A percentile compares a stretch with the other conserved stretches of the same genome.
phyloP scores from a whole-genome alignment of 2,113 vertebrate species.

The Trogon surrucura region DNA sequence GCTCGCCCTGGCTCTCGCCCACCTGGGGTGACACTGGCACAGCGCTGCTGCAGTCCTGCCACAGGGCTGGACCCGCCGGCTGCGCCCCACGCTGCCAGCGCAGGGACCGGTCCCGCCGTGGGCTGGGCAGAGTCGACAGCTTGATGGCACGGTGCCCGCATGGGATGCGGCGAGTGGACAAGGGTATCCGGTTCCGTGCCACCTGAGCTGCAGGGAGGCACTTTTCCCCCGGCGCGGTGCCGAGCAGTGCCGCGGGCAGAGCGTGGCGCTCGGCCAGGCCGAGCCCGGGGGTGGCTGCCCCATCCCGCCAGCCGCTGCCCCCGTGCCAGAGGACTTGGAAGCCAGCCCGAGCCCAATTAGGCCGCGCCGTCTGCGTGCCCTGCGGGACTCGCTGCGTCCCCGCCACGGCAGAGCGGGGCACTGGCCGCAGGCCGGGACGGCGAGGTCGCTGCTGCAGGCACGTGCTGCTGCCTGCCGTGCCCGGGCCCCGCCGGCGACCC shows the following conservation, averaged over 20 bases:
- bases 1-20: fast-evolving
- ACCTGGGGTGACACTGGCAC: fast-evolving
- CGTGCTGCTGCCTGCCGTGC: constrained; percentile 16
- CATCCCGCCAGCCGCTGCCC: too few relatives aligned
- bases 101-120: too few relatives aligned
- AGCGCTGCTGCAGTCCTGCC: fast-evolving
- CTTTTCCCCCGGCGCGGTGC: fast-evolving
- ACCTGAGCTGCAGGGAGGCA: too few relatives aligned
- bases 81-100: too few relatives aligned
- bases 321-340: not conserved
- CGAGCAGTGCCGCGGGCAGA: fast-evolving
- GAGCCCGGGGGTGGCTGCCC: fast-evolving
- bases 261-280: too few relatives aligned
- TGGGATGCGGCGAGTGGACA: too few relatives aligned
- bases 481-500: not conserved
- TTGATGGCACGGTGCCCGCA: too few relatives aligned
- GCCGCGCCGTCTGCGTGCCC: not conserved
- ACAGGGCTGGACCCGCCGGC: too few relatives aligned
- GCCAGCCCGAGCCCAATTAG: not conserved
- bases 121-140: too few relatives aligned
- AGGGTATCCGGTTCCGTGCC: too few relatives aligned
- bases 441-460: not conserved
- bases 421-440: not conserved
- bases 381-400: not conserved
- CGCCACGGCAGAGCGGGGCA: not conserved